Base-by-base conservation (phyloP, 2,888 invertebrate genomes). In the Cosmopolites sordidus region DNA sequence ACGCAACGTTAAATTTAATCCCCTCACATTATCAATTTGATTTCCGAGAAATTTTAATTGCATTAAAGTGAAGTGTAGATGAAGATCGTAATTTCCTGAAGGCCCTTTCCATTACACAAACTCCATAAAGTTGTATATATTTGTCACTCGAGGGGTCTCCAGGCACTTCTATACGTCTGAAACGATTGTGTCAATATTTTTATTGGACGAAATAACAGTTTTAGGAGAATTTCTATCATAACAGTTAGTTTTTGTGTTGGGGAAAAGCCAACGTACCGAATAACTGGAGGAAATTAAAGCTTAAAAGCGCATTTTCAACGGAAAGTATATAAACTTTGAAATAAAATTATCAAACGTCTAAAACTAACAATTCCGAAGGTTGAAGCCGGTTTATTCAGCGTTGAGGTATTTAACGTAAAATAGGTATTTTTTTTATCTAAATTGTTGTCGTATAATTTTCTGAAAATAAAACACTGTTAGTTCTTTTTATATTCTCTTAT, bases 161-260 rank as follows among this genome's bases (percentile, higher is more conserved):
- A 45, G 40, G 17, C 51, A 43, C 41, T 30, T 29, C 47, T 47
- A 33, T 46, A 15, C 47, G 47, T 29, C 42, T 16, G 30, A 43
- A 38, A 47, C 41, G 47, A 42, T 47, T 52, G 52, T 52, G 52
- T 52, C 46, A 52, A 52, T 52, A 52, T 52, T 52, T 52, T 52
- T 52, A 52, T 52, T 52, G 47, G 47, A 43, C 52, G 47, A 46
- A 52, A 52, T 46, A 47, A 52, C 52, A 52, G 47, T 47, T 51
- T 44, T 41, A 47, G 42, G 18, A 37, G 46, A 29, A 46, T 52
- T 52, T 52, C 52, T 47, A 46, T 46, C 51, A 51, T 47, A 29
- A 47, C 43, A 52, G 37, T 52, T 16, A 37, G 40, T 43, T 45
- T 8, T 51, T 51, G 40, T 40, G 44, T 30, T 40, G 5, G 11